Evolutionary conservation across 2,888 invertebrate species (phyloP), one percentile per base, ranked within the genome.

Genomic region (Parnassius orleans): DNA sequence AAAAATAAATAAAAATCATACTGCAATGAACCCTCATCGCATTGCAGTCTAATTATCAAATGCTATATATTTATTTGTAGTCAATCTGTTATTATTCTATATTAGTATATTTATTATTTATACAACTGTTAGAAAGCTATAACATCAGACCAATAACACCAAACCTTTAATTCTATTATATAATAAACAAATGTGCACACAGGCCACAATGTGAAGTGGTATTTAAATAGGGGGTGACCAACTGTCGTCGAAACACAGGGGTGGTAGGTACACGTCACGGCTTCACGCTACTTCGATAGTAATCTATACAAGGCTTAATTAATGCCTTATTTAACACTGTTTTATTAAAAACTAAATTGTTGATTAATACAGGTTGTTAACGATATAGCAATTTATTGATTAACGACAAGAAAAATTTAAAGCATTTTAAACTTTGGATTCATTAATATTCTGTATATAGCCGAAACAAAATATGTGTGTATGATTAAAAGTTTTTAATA

Each of bases 161-260:
- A 78, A 80, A 80, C 83, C 76, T 78, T 80, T 84, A 83, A 86
- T 80, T 76, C 78, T 71, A 80, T 81, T 81, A 80, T 79, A 76
- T 68, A 66, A 58, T 74, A 78, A 72, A 77, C 83, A 82, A 83
- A 83, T 86, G 86, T 83, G 87, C 85, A 81, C 86, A 83, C 89
- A 87, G 86, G 88, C 89, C 89, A 88, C 87, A 89, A 87, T 87
- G 83, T 88, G 86, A 90, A 90, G 88, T 90, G 86, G 83, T 78
- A 83, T 90, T 88, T 84, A 86, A 84, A 89, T 86, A 81, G 88
- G 90, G 90, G 90, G 63, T 88, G 90, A 90, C 91, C 91, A 91
- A 91, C 91, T 91, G 91, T 88, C 91, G 87, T 80, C 80, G 79
- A 83, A 84, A 83, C 76, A 82, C 81, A 79, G 79, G 90, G 90